Evolutionary conservation across 1,140 invertebrate genomes (phyloP).

Genomic region (Aphelenchoides fujianensis): DNA sequence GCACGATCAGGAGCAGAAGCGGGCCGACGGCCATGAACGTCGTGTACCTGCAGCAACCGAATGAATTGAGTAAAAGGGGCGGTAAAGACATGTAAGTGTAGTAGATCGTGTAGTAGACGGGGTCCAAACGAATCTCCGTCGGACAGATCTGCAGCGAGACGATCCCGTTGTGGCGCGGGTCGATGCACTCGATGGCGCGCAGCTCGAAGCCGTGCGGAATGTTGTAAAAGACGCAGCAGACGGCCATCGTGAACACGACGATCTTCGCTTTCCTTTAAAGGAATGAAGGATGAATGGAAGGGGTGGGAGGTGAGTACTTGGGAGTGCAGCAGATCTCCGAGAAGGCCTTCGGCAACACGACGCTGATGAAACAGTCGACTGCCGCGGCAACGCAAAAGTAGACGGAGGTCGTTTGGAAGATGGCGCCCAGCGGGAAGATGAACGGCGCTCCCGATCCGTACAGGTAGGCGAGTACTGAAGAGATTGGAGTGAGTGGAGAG

Average conservation of each 20-base stretch:
- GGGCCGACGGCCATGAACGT: conserved; percentile 61
- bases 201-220: conserved; percentile 61
- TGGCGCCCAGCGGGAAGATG: conserved; percentile 57
- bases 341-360: conserved; percentile 49
- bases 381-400: conserved; percentile 62
- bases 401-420: conserved; percentile 62
- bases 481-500: conserved; percentile 12
- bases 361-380: conserved; percentile 59
- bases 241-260: conserved; percentile 46
- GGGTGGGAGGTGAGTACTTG: conserved; percentile 44
- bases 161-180: conserved; percentile 9
- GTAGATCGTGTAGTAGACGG: conserved; percentile 59
- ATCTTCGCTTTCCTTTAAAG: conserved; percentile 52
- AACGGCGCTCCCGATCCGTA: conserved; percentile 57
- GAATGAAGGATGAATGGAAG: neutral
- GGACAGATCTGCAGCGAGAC: conserved; percentile 56
- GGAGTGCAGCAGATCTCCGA: conserved; percentile 54
- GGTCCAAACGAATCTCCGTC: conserved; percentile 49
- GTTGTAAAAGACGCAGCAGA: conserved; percentile 55
- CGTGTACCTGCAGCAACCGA: conserved; percentile 42
- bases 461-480: conserved; percentile 50
- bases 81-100: conserved; percentile 46
- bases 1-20: conserved; percentile 55
- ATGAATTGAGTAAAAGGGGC: no score
- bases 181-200: conserved; percentile 52